Percentiles rank a stretch among this genome's conserved stretches.
phyloP scores from a whole-genome alignment of 2,888 invertebrate genomes.

The Vannuccia rotundouncinata region DNA sequence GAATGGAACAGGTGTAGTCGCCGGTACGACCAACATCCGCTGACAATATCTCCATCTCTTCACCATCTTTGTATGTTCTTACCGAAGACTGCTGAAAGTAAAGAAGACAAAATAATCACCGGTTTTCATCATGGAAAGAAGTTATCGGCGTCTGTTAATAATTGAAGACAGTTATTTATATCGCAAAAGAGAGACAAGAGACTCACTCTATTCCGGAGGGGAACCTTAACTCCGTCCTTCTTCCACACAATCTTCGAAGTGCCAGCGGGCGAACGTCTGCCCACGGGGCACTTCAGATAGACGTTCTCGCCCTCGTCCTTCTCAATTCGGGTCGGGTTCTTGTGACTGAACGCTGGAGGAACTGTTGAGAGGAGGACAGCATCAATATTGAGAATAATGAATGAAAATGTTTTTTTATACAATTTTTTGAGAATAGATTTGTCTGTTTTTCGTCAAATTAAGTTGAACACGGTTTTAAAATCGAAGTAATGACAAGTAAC shows the following conservation, averaged over 20 bases:
- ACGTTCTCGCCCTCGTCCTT: neutral
- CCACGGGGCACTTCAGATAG: neutral
- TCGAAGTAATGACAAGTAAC: too few relatives aligned
- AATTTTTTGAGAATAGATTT: too few relatives aligned
- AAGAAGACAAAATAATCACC: too few relatives aligned
- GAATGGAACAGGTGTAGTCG: neutral
- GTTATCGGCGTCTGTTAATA: too few relatives aligned
- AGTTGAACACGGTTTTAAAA: too few relatives aligned
- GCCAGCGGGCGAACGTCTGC: neutral
- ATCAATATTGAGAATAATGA: too few relatives aligned
- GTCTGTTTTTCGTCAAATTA: too few relatives aligned
- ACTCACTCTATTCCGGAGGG: neutral
- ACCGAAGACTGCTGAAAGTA: too few relatives aligned
- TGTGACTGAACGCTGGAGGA: neutral
- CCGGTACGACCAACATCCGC: neutral
- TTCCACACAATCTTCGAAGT: neutral
- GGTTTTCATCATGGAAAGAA: too few relatives aligned
- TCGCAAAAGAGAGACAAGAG: too few relatives aligned
- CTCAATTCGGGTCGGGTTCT: neutral
- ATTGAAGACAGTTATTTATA: too few relatives aligned
- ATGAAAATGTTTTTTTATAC: too few relatives aligned
- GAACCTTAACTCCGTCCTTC: neutral
- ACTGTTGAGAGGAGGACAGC: neutral
- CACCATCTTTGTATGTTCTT: neutral
- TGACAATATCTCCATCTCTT: neutral